These are phyloP conservation scores for Galerucella nymphaeae DNA, from an alignment of 2,888 invertebrate genomes.

Conservation along the genomic window DNA sequence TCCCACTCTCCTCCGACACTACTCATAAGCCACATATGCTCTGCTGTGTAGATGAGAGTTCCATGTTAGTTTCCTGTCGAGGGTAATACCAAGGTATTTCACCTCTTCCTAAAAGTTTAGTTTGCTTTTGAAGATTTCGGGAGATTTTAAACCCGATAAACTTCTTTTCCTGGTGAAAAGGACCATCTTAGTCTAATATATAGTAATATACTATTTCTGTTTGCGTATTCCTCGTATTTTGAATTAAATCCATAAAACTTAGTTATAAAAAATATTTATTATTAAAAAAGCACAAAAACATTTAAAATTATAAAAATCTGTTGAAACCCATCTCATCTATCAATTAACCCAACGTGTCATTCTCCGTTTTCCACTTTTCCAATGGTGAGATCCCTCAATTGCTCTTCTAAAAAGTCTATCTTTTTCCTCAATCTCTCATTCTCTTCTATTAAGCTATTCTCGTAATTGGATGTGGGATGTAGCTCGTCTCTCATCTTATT, in stretches of 20 bases:
- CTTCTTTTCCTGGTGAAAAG: too few relatives aligned
- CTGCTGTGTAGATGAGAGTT: too few relatives aligned
- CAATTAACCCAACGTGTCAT: neutral
- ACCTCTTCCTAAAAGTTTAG: too few relatives aligned
- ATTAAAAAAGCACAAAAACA: neutral
- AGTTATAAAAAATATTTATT: neutral
- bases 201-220: too few relatives aligned
- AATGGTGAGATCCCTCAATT: conserved; percentile 27
- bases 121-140: too few relatives aligned
- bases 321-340: neutral
- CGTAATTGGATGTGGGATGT: conserved; percentile 62
- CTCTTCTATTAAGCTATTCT: conserved; percentile 64
- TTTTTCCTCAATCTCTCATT: conserved; percentile 67
- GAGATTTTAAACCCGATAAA: too few relatives aligned
- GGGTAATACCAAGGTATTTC: too few relatives aligned
- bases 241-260: neutral
- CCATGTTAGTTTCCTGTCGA: too few relatives aligned
- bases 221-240: too few relatives aligned
- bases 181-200: too few relatives aligned
- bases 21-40: too few relatives aligned
- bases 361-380: neutral
- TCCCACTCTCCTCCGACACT: too few relatives aligned
- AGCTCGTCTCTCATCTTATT: conserved; percentile 49
- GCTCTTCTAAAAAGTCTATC: conserved; percentile 65
- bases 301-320: neutral